Evolutionary conservation across 2,888 invertebrate genomes (phyloP).

Genomic region (Drosophila austrosaltans): DNA sequence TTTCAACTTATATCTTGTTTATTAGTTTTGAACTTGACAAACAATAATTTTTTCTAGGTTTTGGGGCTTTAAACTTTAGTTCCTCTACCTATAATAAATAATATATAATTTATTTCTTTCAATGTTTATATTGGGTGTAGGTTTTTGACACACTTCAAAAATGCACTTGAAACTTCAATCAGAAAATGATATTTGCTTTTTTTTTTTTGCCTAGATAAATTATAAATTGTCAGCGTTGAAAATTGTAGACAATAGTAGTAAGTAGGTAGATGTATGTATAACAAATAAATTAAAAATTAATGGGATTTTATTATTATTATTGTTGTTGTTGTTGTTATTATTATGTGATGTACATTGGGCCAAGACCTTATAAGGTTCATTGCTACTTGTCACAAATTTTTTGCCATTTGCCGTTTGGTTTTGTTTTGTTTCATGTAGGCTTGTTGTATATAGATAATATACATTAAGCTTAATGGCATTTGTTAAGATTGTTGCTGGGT

Average conservation of each 20-base stretch:
- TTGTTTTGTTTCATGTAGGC: constrained; percentile 60
- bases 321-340: constrained; percentile 25
- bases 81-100: neutral
- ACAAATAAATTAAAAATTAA: constrained; percentile 60
- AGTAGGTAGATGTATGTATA: constrained; percentile 25
- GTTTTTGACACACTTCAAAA: constrained; percentile 15
- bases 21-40: neutral
- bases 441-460: constrained; percentile 65
- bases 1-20: neutral
- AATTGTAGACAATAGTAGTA: neutral
- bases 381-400: constrained; percentile 70
- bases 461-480: constrained; percentile 69
- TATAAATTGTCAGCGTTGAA: neutral
- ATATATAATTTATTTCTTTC: constrained; percentile 5
- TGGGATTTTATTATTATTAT: constrained; percentile 53
- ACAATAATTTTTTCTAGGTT: neutral
- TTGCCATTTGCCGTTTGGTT: constrained; percentile 28
- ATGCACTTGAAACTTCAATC: constrained; percentile 21
- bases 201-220: neutral
- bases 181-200: constrained; percentile 7
- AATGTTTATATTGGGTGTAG: neutral
- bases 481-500: constrained; percentile 48
- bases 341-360: constrained; percentile 42
- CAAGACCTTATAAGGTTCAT: constrained; percentile 74
- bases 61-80: constrained; percentile 7